Conservation (phyloP, 2,113 vertebrate species). For the Anarrhichthys ocellatus region DNA sequence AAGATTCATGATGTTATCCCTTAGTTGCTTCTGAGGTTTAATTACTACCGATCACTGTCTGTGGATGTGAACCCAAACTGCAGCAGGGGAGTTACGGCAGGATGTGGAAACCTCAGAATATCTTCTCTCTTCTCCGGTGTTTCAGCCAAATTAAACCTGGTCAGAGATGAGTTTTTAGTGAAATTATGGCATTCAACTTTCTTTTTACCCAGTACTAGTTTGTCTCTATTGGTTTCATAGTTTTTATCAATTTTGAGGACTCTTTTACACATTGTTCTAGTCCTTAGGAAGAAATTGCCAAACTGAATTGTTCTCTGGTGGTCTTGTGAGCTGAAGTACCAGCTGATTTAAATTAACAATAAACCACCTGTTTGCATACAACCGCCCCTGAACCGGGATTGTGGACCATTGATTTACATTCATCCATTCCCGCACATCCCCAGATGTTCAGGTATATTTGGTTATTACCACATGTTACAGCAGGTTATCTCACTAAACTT, state of each 20-base stretch:
- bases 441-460: neutral
- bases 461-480: neutral
- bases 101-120: neutral
- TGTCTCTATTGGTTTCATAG: neutral
- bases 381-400: neutral
- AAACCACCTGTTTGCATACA: neutral
- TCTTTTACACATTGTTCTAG: neutral
- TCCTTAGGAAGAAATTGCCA: too few species aligned
- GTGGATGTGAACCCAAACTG: neutral
- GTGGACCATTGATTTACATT: neutral
- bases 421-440: neutral
- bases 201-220: neutral
- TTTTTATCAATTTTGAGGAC: too few species aligned
- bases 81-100: neutral
- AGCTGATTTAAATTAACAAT: neutral
- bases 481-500: too few species aligned
- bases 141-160: neutral
- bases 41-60: neutral
- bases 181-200: neutral
- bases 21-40: neutral
- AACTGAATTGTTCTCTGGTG: neutral
- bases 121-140: neutral
- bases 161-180: neutral
- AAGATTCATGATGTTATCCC: neutral
- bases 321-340: neutral